These are phyloP conservation scores for Cephus pulcher DNA, from an alignment of 2,888 invertebrate species.

Conservation along the genomic window DNA sequence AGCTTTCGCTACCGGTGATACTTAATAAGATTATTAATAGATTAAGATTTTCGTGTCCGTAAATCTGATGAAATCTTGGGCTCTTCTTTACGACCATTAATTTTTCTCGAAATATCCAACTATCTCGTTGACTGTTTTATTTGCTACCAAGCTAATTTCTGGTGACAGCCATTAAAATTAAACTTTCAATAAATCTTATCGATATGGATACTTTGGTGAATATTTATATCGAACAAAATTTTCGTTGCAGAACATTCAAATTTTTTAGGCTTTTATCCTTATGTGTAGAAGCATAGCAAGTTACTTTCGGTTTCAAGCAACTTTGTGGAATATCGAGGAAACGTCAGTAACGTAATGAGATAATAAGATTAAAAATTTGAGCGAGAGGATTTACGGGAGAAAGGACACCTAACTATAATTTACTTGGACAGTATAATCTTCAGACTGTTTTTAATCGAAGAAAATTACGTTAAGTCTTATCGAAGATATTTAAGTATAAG, in stretches of 20 bases:
- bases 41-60: background rate
- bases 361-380: background rate
- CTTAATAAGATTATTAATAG: background rate
- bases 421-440: background rate
- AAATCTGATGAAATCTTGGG: background rate
- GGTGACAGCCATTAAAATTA: too few relatives aligned
- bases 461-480: background rate
- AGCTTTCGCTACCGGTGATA: conserved; percentile 1
- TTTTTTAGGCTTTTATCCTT: background rate
- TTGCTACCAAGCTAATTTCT: too few relatives aligned
- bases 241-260: too few relatives aligned
- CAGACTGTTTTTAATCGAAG: background rate
- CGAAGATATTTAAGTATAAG: background rate
- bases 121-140: too few relatives aligned
- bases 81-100: background rate
- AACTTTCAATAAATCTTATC: too few relatives aligned
- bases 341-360: background rate
- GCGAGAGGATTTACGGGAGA: background rate
- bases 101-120: background rate
- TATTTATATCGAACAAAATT: background rate
- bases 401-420: background rate
- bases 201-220: too few relatives aligned
- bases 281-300: background rate
- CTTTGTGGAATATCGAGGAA: background rate
- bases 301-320: background rate